phyloP scores from a whole-genome alignment of 2,113 vertebrate species.

The Rhinopomastus cyanomelas region DNA sequence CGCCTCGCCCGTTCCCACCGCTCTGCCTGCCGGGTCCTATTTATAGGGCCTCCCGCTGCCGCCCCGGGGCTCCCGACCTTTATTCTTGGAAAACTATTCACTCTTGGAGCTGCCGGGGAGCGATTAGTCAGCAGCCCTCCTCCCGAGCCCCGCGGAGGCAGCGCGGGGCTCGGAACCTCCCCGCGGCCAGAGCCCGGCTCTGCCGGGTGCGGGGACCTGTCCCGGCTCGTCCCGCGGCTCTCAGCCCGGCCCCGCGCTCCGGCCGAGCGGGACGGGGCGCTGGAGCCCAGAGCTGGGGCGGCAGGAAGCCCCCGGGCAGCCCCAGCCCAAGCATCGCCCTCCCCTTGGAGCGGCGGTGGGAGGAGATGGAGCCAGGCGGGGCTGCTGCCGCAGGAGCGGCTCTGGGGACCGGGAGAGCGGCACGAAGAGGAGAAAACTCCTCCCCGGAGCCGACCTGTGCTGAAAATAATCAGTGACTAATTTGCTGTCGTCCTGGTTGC shows the following conservation, averaged over 20 bases:
- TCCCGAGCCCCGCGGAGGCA: conserved; percentile 44
- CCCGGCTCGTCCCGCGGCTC: background rate
- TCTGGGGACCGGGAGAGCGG: background rate
- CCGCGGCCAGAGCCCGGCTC: background rate
- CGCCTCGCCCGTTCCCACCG: background rate
- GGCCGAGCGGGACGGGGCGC: fast-evolving
- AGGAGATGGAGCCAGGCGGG: background rate
- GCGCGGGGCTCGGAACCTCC: background rate
- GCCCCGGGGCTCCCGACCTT: conserved; percentile 35
- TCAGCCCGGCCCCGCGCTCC: conserved; percentile 27
- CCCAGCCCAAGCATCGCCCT: fast-evolving
- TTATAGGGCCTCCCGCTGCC: conserved; percentile 24
- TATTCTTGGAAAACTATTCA: conserved; percentile 61
- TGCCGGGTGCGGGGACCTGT: background rate
- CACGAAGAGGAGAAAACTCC: background rate
- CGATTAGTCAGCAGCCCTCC: conserved; percentile 4
- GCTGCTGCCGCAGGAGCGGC: background rate
- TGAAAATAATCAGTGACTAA: conserved; percentile 14
- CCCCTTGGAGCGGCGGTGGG: background rate
- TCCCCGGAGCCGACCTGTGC: background rate
- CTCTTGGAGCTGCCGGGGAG: conserved; percentile 21
- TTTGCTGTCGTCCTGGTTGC: background rate
- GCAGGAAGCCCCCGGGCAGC: background rate
- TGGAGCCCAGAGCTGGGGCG: background rate
- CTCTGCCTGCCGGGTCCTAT: conserved; percentile 22